Conservation (phyloP, 2,113 vertebrate species). For the Hucho hucho region DNA sequence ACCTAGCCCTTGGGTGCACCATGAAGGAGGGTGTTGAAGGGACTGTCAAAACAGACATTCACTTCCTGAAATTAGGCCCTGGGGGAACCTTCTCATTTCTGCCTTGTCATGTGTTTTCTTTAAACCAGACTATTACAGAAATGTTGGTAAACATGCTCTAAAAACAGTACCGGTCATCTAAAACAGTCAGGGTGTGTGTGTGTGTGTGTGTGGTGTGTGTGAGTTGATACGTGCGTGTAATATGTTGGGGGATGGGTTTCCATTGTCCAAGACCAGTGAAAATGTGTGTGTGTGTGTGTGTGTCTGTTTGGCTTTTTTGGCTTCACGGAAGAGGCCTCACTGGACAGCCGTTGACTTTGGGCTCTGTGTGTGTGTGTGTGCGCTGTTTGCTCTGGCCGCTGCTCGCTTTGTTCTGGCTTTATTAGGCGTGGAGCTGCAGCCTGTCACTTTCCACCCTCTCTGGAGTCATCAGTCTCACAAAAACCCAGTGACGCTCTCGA, state of each 20-base stretch:
- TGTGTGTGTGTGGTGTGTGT: background rate
- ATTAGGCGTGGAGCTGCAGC: constrained; percentile 36
- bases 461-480: constrained; percentile 1
- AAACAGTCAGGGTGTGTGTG: background rate
- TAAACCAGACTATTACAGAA: background rate
- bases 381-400: constrained; percentile 34
- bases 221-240: background rate
- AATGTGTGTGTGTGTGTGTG: constrained; percentile 17
- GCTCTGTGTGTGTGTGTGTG: background rate
- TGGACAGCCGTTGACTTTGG: background rate
- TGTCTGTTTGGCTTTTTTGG: constrained; percentile 10
- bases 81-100: background rate
- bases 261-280: constrained; percentile 1
- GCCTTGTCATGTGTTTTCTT: background rate
- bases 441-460: constrained; percentile 29
- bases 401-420: constrained; percentile 39
- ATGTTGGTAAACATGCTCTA: background rate
- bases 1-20: background rate
- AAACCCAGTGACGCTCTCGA: background rate
- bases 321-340: background rate
- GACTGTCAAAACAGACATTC: constrained; percentile 22
- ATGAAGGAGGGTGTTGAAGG: constrained; percentile 19
- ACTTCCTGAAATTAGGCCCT: constrained; percentile 1
- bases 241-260: constrained; percentile 5
- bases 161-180: background rate